phyloP scores from a whole-genome alignment of 2,888 invertebrate genomes.

The Thyatira batis region DNA sequence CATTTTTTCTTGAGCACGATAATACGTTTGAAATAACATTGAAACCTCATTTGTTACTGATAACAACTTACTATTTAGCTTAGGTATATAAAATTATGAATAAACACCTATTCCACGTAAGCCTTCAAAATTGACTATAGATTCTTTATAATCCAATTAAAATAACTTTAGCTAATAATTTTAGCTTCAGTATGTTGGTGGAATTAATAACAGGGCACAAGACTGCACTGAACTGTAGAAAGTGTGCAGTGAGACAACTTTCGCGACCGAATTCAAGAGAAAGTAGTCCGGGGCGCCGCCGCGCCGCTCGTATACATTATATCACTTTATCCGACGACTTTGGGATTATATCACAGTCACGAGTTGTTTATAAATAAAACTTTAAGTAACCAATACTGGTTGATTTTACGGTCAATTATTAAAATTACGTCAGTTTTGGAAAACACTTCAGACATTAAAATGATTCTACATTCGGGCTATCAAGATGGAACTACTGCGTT shows the following conservation, averaged over 20 bases:
- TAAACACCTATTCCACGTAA: too few species aligned
- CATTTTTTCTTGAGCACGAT: background rate
- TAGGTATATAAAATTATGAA: too few species aligned
- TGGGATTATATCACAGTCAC: slow-evolving; percentile 69
- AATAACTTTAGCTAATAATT: too few species aligned
- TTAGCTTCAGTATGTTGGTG: background rate
- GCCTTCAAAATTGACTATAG: too few species aligned
- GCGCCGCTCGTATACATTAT: slow-evolving; percentile 75
- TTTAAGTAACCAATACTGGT: slow-evolving; percentile 3
- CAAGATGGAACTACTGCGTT: slow-evolving; percentile 25
- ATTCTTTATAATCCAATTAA: too few species aligned
- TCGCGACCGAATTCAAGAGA: slow-evolving; percentile 82
- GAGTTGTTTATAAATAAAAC: slow-evolving; percentile 39
- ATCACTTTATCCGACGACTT: slow-evolving; percentile 69
- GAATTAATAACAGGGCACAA: slow-evolving; percentile 32
- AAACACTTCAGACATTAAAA: background rate
- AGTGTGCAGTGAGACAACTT: slow-evolving; percentile 78
- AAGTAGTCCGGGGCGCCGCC: slow-evolving; percentile 74
- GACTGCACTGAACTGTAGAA: slow-evolving; percentile 73
- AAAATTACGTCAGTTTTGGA: background rate
- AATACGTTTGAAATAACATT: background rate
- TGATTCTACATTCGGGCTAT: slow-evolving; percentile 3
- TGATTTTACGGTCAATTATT: background rate
- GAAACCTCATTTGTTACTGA: too few species aligned
- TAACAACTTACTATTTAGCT: too few species aligned